Conservation (phyloP, 2,797 vertebrate genomes). For the Strix occidentalis region DNA sequence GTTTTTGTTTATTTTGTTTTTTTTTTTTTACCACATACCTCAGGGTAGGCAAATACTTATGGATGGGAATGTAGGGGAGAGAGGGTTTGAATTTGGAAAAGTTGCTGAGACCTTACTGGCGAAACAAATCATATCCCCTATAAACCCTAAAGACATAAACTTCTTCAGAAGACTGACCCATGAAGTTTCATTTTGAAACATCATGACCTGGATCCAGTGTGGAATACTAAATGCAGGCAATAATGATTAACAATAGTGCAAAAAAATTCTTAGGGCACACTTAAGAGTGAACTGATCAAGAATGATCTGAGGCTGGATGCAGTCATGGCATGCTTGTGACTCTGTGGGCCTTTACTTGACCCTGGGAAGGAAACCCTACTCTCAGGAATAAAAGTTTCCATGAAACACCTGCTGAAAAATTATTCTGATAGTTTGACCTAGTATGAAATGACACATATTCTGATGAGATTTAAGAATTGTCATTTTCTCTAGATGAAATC, state of each 20-base stretch:
- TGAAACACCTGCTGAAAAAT: slow-evolving; percentile 21
- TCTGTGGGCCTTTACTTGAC: not conserved
- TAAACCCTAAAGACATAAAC: not conserved
- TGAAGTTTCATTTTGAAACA: not conserved
- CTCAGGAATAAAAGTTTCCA: slow-evolving; percentile 35
- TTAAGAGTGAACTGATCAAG: not conserved
- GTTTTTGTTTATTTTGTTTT: not conserved
- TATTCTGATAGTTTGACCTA: not conserved
- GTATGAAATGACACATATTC: not conserved
- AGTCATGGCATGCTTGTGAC: not conserved
- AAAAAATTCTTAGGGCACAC: not conserved
- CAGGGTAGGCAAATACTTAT: not conserved
- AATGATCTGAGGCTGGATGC: not conserved
- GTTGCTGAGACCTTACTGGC: not conserved
- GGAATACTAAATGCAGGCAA: not conserved
- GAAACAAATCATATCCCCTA: not conserved
- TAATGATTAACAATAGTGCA: not conserved
- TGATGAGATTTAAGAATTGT: not conserved
- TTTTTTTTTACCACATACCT: not conserved
- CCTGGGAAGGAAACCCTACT: not conserved
- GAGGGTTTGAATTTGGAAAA: not conserved
- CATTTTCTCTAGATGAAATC: not conserved
- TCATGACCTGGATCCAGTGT: not conserved
- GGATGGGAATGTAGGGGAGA: accelerated
- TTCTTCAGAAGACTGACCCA: not conserved